These are phyloP conservation scores for Hylomyscus alleni DNA, from an alignment of 2,797 vertebrate genomes.

Conservation along the genomic window DNA sequence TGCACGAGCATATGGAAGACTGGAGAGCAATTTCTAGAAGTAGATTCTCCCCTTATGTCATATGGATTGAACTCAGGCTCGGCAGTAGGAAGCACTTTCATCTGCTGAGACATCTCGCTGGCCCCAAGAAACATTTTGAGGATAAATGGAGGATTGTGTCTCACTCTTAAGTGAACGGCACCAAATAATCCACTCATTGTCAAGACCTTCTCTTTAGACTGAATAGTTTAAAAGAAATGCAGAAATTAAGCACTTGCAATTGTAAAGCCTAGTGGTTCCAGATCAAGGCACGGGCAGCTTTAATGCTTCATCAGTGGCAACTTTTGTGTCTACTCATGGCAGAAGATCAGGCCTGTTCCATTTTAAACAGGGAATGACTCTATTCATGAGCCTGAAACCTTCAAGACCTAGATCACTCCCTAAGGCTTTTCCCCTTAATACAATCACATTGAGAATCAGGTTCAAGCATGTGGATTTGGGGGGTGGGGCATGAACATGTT, in stretches of 20 bases:
- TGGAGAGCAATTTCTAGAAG: background rate
- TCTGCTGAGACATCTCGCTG: background rate
- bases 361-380: background rate
- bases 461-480: background rate
- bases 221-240: background rate
- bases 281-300: background rate
- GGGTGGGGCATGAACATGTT: background rate
- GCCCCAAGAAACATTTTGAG: background rate
- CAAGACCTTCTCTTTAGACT: background rate
- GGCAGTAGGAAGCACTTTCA: background rate
- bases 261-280: background rate
- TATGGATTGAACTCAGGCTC: background rate
- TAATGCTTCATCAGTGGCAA: background rate
- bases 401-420: background rate
- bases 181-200: background rate
- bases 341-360: background rate
- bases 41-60: background rate
- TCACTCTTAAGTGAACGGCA: background rate
- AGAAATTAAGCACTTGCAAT: background rate
- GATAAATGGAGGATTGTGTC: background rate
- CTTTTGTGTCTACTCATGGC: background rate
- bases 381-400: background rate
- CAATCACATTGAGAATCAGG: background rate
- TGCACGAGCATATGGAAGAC: background rate
- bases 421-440: background rate